These are phyloP conservation scores for Acropora yongei DNA, from an alignment of 64 coral and sea anemone species.

Conservation along the genomic window DNA sequence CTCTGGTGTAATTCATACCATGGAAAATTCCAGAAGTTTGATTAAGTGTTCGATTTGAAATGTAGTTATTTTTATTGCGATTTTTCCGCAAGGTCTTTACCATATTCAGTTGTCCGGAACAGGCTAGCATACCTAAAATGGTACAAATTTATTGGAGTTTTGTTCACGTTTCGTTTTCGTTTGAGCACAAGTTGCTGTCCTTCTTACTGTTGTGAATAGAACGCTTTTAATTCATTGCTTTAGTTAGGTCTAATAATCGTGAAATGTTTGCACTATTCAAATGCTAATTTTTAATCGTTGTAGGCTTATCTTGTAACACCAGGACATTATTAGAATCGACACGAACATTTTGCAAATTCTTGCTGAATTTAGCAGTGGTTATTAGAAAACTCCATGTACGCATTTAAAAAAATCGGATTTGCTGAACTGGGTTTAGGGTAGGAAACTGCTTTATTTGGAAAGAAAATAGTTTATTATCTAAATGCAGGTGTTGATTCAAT, in stretches of 20 bases:
- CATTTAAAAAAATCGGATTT: neutral
- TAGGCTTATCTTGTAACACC: too few species aligned
- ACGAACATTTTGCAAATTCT: neutral
- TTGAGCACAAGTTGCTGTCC: too few species aligned
- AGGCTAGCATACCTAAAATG: too few species aligned
- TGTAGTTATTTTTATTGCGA: too few species aligned
- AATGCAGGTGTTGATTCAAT: neutral
- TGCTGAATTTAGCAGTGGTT: neutral
- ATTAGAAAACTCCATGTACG: neutral
- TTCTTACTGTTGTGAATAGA: neutral
- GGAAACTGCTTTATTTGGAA: neutral
- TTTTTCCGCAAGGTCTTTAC: too few species aligned
- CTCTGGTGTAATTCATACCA: too few species aligned
- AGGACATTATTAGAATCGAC: too few species aligned
- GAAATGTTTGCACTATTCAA: constrained; percentile 15
- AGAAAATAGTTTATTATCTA: neutral
- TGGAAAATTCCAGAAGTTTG: too few species aligned
- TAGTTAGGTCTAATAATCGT: neutral
- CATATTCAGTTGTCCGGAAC: too few species aligned
- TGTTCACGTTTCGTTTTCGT: too few species aligned
- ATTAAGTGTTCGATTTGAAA: too few species aligned
- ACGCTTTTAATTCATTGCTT: constrained; percentile 12
- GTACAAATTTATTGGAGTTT: too few species aligned
- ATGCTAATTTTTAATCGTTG: neutral
- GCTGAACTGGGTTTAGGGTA: neutral